phyloP scores from a whole-genome alignment of 2,888 invertebrate genomes.

The Ichneumoninae sp. region DNA sequence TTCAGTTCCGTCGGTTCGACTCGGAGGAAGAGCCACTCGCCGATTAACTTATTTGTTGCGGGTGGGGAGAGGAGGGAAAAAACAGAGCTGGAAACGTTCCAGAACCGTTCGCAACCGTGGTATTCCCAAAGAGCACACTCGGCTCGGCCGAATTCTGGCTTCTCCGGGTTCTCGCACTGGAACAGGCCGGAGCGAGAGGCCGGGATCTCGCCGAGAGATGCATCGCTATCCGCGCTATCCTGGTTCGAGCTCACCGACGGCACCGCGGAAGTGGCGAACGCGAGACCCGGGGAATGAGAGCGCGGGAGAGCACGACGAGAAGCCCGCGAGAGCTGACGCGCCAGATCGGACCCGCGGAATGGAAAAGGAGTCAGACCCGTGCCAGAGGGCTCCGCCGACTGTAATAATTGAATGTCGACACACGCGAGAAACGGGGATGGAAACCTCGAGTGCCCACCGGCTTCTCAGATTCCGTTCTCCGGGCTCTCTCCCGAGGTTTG shows the following conservation, averaged over 20 bases:
- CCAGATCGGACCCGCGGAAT: slow-evolving; percentile 20
- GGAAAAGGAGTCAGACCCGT: slow-evolving; percentile 7
- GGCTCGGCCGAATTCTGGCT: neutral
- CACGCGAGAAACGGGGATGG: slow-evolving; percentile 1
- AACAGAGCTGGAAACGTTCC: slow-evolving; percentile 56
- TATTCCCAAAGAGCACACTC: slow-evolving; percentile 33
- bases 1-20: slow-evolving; percentile 6
- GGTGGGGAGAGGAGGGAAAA: neutral
- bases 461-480: slow-evolving; percentile 16
- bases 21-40: slow-evolving; percentile 3
- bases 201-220: slow-evolving; percentile 18
- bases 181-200: slow-evolving; percentile 18
- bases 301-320: slow-evolving; percentile 22
- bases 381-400: slow-evolving; percentile 2
- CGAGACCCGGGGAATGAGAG: slow-evolving; percentile 1
- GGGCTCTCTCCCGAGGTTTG: neutral
- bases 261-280: slow-evolving; percentile 29
- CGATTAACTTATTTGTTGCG: slow-evolving; percentile 60
- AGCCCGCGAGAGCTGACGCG: slow-evolving; percentile 1
- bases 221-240: slow-evolving; percentile 15
- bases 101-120: slow-evolving; percentile 41
- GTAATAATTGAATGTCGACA: slow-evolving; percentile 35
- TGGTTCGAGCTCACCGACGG: neutral
- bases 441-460: neutral
- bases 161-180: neutral